Base-by-base conservation (phyloP, 2,797 vertebrate species). In the Leptoclinus maculatus region DNA sequence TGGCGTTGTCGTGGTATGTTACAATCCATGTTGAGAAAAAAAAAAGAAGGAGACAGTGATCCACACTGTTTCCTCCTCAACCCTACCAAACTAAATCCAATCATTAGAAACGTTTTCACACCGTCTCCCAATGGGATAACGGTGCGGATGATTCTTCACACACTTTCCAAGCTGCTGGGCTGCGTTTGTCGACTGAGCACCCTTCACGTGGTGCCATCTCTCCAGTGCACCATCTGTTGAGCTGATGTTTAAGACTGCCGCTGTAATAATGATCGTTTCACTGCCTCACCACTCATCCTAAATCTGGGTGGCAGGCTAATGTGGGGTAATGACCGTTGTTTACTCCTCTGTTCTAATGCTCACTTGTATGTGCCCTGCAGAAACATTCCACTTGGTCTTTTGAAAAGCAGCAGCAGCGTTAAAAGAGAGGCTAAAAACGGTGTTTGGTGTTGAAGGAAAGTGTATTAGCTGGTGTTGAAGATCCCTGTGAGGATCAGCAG, bases 161-260 rank as follows among this genome's bases (percentile, higher is more conserved):
- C 78, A 53, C 76, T 86, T 85, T 41, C 74, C 74, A 77, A 84
- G 63, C 73, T 65, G 68, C 70, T 83, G 74, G 47, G 47, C 85
- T 87, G 62, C 69, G 73, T 84, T 83, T 76, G 64, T 79, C 82
- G 60, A 74, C 38, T 82, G 27, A 41, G 71, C 54, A 32, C 71
- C 45, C 71, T 86, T 87, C 76, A 79, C 71, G 32, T 60, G 21
- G 47, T 6, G 63, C 47, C 60, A 51, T 87, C 68, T 74, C 74
- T 80, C 36, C 39, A 67, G 58, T 62, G 58, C 76, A 74, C 84
- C 88, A 90, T 94, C 91, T 93, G 91, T 71, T 79, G 49, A 71
- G 74, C 70, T 76, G 69, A 84, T 81, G 76, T 78, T 82, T 57
- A 54, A 81, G 59, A 62, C 73, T 82, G 45, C 75, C 70, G n/a